phyloP scores from a whole-genome alignment of 2,113 vertebrate genomes.

The Grus americana region DNA sequence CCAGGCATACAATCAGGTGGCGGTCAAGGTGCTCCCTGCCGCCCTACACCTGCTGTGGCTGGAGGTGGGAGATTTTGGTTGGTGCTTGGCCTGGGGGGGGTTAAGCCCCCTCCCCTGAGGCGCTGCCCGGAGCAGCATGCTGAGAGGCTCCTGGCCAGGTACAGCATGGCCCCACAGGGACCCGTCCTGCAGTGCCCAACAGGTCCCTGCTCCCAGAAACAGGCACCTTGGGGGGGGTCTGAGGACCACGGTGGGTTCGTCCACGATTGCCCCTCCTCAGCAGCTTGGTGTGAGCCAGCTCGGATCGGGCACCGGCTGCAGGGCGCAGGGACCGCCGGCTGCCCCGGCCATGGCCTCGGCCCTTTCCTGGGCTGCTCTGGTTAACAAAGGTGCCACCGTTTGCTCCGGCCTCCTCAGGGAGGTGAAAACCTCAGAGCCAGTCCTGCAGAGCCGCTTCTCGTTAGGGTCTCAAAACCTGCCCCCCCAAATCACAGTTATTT shows the following conservation, averaged over 20 bases:
- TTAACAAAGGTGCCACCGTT: no score
- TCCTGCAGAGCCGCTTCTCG: background rate
- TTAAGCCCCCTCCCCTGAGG: background rate
- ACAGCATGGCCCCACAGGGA: background rate
- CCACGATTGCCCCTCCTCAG: background rate
- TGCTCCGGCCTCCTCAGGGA: background rate
- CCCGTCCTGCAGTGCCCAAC: rapidly evolving
- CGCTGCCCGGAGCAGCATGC: background rate
- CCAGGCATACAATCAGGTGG: background rate
- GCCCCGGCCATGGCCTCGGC: rapidly evolving
- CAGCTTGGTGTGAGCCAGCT: background rate
- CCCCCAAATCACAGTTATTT: background rate
- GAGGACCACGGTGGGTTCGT: background rate
- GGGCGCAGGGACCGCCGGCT: no score
- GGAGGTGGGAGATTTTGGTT: background rate
- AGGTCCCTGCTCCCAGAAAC: background rate
- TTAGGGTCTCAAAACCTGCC: background rate
- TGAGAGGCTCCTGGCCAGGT: background rate
- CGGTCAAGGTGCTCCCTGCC: background rate
- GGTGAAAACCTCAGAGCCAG: background rate
- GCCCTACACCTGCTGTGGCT: no score
- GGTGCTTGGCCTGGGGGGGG: background rate
- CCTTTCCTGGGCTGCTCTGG: background rate
- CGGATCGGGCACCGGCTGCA: no score
- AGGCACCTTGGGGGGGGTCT: background rate